These are phyloP conservation scores for Nymphicus hollandicus DNA, from an alignment of 2,113 vertebrate genomes.

Conservation along the genomic window DNA sequence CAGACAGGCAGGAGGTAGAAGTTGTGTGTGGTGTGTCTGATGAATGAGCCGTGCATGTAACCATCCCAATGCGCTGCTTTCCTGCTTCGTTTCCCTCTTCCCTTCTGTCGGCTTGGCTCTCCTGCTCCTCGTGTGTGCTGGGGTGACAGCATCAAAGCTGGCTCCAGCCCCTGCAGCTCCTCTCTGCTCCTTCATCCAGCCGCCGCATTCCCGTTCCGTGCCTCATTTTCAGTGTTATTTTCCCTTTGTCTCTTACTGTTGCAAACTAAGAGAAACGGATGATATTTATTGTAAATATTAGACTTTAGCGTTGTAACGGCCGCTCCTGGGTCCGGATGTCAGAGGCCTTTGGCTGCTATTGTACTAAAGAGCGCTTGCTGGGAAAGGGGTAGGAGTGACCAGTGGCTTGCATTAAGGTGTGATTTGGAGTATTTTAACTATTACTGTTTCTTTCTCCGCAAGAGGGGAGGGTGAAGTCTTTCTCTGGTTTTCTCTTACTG, in stretches of 20 bases:
- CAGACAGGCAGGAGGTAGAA: not conserved
- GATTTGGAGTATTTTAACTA: slow-evolving; percentile 23
- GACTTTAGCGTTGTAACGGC: slow-evolving; percentile 35
- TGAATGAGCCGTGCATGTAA: not conserved
- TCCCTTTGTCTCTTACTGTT: slow-evolving; percentile 48
- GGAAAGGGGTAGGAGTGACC: slow-evolving; percentile 42
- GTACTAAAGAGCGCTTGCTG: slow-evolving; percentile 12
- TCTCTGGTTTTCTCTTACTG: slow-evolving; percentile 69
- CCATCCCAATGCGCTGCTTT: not conserved
- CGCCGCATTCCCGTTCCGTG: not conserved
- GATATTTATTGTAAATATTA: slow-evolving; percentile 75
- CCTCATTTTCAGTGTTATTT: slow-evolving; percentile 33
- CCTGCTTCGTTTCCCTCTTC: not conserved
- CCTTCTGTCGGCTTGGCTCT: not conserved
- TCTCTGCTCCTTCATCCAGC: not conserved
- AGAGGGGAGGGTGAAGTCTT: slow-evolving; percentile 61
- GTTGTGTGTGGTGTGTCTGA: not conserved
- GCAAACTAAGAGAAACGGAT: slow-evolving; percentile 46
- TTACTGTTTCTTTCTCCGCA: not conserved
- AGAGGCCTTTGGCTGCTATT: slow-evolving; percentile 47
- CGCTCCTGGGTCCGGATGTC: slow-evolving; percentile 36
- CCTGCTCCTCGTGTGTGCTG: not conserved
- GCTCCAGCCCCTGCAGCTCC: not conserved
- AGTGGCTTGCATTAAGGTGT: slow-evolving; percentile 54
- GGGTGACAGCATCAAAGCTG: not conserved